Conservation (phyloP, 2,113 vertebrate genomes). For the Anthoscopus minutus region DNA sequence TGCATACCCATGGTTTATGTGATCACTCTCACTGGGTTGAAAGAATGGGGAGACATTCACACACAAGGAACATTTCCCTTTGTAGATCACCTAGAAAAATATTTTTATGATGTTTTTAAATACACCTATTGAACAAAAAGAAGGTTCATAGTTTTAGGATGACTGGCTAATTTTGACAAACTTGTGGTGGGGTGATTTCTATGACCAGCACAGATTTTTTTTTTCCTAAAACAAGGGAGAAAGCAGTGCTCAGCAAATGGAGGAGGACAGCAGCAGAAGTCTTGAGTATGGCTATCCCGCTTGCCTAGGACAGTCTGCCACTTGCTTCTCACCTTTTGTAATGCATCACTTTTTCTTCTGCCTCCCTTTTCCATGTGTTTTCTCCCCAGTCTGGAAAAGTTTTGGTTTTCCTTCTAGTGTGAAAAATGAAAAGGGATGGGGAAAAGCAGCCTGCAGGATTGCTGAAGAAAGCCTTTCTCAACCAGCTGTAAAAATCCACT, state of each 20-base stretch:
- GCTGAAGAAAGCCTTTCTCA: not conserved
- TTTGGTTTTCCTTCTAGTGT: not conserved
- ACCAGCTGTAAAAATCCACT: not conserved
- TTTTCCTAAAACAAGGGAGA: not conserved
- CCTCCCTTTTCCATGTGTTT: not conserved
- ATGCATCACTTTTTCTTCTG: not conserved
- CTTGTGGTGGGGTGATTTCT: not conserved
- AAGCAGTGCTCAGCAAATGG: not conserved
- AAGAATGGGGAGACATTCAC: not conserved
- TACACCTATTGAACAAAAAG: not conserved
- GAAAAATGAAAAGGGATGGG: not conserved
- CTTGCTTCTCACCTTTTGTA: not conserved
- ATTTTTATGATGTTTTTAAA: not conserved
- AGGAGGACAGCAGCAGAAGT: not conserved
- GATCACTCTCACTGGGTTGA: not conserved
- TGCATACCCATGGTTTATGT: not conserved
- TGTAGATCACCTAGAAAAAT: not conserved
- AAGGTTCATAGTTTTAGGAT: not conserved
- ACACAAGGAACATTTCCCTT: not conserved
- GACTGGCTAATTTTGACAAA: not conserved
- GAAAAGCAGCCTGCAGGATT: not conserved
- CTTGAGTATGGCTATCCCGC: not conserved
- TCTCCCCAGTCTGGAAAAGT: not conserved
- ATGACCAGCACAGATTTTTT: not conserved
- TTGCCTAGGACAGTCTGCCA: not conserved